A percentile compares a stretch with the other conserved stretches of the same genome.
Evolutionary conservation across 2,888 invertebrate species (phyloP).

Genomic region (Pachydiplax longipennis): DNA sequence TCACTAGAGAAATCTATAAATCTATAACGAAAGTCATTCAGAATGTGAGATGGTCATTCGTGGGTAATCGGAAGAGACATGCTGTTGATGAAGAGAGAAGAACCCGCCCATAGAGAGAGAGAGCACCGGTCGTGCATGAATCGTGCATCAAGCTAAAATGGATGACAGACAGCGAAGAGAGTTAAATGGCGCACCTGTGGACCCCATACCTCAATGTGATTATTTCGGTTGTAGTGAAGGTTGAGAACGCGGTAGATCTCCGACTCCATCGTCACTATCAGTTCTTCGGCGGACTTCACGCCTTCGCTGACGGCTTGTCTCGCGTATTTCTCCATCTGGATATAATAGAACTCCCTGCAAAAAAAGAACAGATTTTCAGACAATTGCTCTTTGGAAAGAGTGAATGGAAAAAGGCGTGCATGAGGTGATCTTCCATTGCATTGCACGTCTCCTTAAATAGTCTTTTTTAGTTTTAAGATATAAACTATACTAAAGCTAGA

Average conservation of each 20-base stretch:
- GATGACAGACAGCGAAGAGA: conserved; percentile 33
- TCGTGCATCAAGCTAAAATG: background rate
- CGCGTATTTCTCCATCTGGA: conserved; percentile 99
- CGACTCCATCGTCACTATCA: conserved; percentile 93
- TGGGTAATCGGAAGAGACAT: too few species aligned
- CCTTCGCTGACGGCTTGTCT: conserved; percentile 98
- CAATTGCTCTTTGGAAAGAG: too few species aligned
- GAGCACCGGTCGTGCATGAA: background rate
- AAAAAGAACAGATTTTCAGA: conserved; percentile 19
- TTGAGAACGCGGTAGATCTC: conserved; percentile 98
- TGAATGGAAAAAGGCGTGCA: background rate
- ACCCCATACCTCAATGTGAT: conserved; percentile 89
- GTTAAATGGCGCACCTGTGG: conserved; percentile 67
- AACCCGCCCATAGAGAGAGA: background rate
- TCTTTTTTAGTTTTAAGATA: too few species aligned
- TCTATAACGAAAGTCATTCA: too few species aligned
- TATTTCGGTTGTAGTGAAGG: conserved; percentile 98
- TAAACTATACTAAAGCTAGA: too few species aligned
- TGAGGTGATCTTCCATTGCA: too few species aligned
- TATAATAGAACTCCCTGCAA: conserved; percentile 99
- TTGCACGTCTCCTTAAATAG: too few species aligned
- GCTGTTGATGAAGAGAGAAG: too few species aligned
- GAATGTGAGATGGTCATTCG: background rate
- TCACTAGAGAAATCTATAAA: too few species aligned
- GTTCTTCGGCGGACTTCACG: conserved; percentile 88